Evolutionary conservation across 2,797 vertebrate genomes (phyloP).

Genomic region (Ficedula albicollis): DNA sequence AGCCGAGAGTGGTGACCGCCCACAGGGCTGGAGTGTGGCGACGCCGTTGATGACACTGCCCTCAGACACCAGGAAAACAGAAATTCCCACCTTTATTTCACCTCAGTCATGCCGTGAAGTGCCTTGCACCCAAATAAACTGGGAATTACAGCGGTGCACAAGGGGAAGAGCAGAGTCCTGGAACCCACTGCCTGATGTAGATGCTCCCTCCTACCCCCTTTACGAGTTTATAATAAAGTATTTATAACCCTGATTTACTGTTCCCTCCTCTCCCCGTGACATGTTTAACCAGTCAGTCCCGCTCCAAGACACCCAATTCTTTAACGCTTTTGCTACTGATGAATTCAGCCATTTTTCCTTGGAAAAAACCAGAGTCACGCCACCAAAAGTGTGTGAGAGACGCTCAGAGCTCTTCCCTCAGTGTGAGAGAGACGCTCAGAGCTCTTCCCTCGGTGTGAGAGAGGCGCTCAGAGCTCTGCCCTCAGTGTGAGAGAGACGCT

Average conservation of each 20-base stretch:
- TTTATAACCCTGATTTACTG: neutral
- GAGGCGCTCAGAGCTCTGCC: too few species aligned
- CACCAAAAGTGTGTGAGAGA: neutral
- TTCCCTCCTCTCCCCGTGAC: neutral
- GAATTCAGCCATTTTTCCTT: neutral
- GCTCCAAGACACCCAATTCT: too few species aligned
- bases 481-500: too few species aligned
- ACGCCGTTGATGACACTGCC: rapidly evolving
- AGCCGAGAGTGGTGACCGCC: neutral
- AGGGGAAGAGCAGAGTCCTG: neutral
- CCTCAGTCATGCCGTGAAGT: neutral
- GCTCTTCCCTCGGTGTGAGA: too few species aligned
- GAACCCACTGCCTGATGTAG: neutral
- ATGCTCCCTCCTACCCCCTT: neutral
- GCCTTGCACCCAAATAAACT: neutral
- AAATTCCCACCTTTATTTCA: neutral
- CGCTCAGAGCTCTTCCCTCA: too few species aligned
- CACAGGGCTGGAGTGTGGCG: neutral
- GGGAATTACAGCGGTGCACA: neutral
- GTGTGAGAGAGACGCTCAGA: too few species aligned
- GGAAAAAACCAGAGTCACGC: neutral
- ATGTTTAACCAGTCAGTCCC: neutral
- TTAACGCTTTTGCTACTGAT: rapidly evolving
- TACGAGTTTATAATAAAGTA: neutral
- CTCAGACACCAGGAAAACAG: neutral